Conservation (phyloP, 2,888 invertebrate genomes). For the Tetrapedia diversipes region DNA sequence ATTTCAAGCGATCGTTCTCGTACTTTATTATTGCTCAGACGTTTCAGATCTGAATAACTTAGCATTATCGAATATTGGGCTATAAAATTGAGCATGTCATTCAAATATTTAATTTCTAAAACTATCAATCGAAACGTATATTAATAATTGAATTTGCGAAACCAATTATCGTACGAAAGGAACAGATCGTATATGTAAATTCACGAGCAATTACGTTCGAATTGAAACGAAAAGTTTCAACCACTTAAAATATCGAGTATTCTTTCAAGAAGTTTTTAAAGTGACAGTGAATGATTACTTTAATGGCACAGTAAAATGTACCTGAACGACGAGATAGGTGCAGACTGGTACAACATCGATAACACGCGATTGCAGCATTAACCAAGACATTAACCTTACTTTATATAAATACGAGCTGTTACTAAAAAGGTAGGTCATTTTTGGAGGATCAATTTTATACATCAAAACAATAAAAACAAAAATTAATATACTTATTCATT, state of each 20-base stretch:
- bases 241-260: constrained; percentile 62
- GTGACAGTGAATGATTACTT: constrained; percentile 78
- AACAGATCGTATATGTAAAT: constrained; percentile 23
- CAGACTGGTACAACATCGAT: constrained; percentile 77
- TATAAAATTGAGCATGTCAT: too few species aligned
- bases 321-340: constrained; percentile 70
- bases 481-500: too few species aligned
- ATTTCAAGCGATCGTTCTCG: constrained; percentile 61
- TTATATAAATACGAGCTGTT: constrained; percentile 33
- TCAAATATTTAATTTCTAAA: constrained; percentile 4
- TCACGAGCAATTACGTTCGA: constrained; percentile 41
- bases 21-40: constrained; percentile 11
- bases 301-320: constrained; percentile 72
- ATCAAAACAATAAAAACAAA: too few species aligned
- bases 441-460: too few species aligned
- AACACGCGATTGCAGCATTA: constrained; percentile 79
- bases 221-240: constrained; percentile 48
- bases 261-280: constrained; percentile 63
- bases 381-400: constrained; percentile 69
- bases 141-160: background rate
- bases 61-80: background rate
- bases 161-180: constrained; percentile 11
- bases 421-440: too few species aligned
- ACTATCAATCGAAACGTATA: background rate
- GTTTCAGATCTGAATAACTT: background rate